A percentile compares a stretch with the other conserved stretches of the same genome.
phyloP scores from a whole-genome alignment of 2,797 vertebrate genomes.

The Diplodus puntazzo region DNA sequence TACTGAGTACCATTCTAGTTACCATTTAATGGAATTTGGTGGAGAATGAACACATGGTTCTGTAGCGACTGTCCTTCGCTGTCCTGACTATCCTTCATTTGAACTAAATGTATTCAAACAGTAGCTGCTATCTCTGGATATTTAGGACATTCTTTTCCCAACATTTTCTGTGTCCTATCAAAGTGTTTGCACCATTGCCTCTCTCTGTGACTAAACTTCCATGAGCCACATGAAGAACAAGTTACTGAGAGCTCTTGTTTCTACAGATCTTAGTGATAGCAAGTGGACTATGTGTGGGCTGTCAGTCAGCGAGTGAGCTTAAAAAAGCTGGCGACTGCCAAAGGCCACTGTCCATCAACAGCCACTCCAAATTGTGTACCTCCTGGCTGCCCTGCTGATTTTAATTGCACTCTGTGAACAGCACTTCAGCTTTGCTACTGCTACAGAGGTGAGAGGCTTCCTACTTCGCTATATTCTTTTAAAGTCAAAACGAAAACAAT shows the following conservation, averaged over 20 bases:
- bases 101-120: neutral
- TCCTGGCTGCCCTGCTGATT: conserved; percentile 41
- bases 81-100: neutral
- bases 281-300: conserved; percentile 17
- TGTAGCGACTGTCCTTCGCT: too few species aligned
- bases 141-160: neutral
- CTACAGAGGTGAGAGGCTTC: neutral
- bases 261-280: neutral
- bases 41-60: neutral
- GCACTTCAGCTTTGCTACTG: conserved; percentile 7
- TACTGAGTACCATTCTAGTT: neutral
- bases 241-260: neutral
- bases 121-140: neutral
- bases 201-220: neutral
- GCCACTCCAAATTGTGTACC: conserved; percentile 30
- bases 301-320: conserved; percentile 6
- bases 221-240: conserved; percentile 11
- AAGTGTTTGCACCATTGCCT: neutral
- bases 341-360: conserved; percentile 56
- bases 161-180: conserved; percentile 9
- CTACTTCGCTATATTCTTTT: neutral
- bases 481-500: neutral
- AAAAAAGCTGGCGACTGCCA: conserved; percentile 31
- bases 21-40: neutral
- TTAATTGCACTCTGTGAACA: conserved; percentile 37